A percentile compares a stretch with the other conserved stretches of the same genome.
Conservation (phyloP, 2,113 vertebrate genomes). For the Eclectus roratus region DNA sequence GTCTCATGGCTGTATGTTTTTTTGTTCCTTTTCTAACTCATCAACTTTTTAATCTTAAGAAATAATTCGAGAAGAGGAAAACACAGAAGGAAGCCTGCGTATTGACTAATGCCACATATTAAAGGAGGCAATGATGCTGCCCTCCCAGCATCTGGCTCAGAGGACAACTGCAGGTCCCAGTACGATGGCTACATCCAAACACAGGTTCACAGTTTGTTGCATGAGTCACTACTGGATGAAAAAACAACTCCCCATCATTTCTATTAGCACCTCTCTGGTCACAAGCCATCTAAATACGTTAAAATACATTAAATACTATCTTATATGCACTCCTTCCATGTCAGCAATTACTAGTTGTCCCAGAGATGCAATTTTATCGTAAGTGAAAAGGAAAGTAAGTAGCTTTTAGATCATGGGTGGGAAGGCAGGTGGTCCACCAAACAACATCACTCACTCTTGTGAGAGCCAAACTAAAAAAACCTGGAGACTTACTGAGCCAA, state of each 20-base stretch:
- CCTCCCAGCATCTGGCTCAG: neutral
- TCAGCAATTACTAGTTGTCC: neutral
- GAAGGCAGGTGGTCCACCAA: neutral
- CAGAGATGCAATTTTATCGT: neutral
- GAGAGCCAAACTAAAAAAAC: neutral
- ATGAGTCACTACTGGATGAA: neutral
- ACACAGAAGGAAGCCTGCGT: neutral
- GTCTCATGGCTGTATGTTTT: neutral
- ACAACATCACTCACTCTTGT: neutral
- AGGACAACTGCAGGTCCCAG: neutral
- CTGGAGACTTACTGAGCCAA: neutral
- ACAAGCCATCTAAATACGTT: neutral
- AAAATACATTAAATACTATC: neutral
- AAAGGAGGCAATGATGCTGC: neutral
- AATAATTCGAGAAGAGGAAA: neutral
- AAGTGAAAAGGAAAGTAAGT: neutral
- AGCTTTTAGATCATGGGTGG: neutral
- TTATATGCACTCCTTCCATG: neutral
- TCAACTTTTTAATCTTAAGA: neutral
- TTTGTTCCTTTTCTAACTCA: neutral
- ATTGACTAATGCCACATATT: fast-evolving
- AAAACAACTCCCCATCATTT: neutral
- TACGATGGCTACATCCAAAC: neutral
- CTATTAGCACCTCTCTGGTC: neutral
- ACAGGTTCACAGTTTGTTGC: neutral